phyloP scores from a whole-genome alignment of 1,140 invertebrate species.

The Solenopsis fugax region DNA sequence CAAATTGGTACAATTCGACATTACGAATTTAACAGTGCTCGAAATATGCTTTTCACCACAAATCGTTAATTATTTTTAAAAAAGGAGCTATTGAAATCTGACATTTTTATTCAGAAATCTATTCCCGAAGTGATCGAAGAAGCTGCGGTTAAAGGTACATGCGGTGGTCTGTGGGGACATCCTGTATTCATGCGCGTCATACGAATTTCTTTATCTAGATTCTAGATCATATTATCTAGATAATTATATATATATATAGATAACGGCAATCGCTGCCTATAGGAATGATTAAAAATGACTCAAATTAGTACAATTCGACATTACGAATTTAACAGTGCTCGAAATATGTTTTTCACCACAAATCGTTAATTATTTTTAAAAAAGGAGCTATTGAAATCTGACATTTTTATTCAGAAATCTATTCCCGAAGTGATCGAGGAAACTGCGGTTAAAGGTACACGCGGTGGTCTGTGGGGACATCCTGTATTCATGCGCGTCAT shows the following conservation, averaged over 20 bases:
- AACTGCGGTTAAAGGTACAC: background rate
- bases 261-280: no score
- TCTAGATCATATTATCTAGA: no score
- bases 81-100: background rate
- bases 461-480: background rate
- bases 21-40: background rate
- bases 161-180: background rate
- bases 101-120: conserved; percentile 7
- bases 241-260: no score
- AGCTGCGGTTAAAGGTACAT: background rate
- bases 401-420: conserved; percentile 8
- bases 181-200: conserved; percentile 21
- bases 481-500: conserved; percentile 21
- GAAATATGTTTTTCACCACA: background rate
- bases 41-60: background rate
- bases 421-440: background rate
- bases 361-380: background rate
- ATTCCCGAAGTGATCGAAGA: background rate
- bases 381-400: background rate
- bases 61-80: background rate
- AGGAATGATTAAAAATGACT: no score
- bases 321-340: background rate
- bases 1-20: no score
- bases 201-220: no score
- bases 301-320: no score